Evolutionary conservation across 2,113 vertebrate species (phyloP).

Genomic region (Neopipo cinnamomea): DNA sequence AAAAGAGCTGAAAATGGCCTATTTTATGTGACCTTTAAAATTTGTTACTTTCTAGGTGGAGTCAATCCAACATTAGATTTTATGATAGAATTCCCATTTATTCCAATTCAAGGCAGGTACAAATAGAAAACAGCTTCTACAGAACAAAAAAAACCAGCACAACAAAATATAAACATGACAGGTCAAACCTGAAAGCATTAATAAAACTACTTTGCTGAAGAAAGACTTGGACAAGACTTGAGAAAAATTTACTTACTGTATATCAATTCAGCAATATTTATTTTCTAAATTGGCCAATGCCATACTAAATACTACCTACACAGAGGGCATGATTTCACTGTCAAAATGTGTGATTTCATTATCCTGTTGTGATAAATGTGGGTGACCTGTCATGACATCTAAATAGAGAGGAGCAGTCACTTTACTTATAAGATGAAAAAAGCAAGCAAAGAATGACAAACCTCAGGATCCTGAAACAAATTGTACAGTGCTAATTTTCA

Average conservation of each 20-base stretch:
- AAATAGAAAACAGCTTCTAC: background rate
- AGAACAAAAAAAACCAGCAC: background rate
- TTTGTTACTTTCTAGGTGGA: constrained; percentile 7
- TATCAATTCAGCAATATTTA: background rate
- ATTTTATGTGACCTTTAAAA: constrained; percentile 54
- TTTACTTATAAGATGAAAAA: background rate
- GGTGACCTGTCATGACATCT: background rate
- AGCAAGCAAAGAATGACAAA: background rate
- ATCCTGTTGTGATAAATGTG: background rate
- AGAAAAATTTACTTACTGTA: background rate
- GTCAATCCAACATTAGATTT: constrained; percentile 7
- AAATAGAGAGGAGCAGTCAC: background rate
- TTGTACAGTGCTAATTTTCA: background rate
- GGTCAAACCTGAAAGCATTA: background rate
- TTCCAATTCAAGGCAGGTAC: background rate
- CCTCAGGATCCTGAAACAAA: background rate
- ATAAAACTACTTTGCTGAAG: background rate
- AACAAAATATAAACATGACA: background rate
- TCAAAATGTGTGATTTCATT: background rate
- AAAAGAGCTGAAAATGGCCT: background rate
- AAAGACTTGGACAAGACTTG: background rate
- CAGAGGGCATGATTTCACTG: background rate
- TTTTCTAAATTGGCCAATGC: background rate
- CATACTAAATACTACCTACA: background rate
- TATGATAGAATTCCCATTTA: background rate